These are phyloP conservation scores for Rhaphigaster nebulosa DNA, from an alignment of 2,888 invertebrate genomes.

Conservation along the genomic window DNA sequence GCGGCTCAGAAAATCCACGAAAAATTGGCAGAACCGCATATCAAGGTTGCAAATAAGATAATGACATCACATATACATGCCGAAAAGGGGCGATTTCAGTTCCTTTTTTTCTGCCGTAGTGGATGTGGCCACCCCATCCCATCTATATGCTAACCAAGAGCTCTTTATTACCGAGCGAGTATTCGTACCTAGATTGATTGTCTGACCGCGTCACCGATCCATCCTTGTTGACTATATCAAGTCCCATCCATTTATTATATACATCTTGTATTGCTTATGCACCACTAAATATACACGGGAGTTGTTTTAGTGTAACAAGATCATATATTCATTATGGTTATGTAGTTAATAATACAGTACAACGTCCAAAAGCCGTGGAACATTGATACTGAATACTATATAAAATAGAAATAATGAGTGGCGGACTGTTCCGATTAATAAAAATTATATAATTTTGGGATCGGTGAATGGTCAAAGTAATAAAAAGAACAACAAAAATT, in stretches of 20 bases:
- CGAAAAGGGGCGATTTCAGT: neutral
- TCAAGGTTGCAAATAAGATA: neutral
- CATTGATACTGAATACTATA: too few species aligned
- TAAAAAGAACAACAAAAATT: too few species aligned
- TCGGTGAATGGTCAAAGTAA: too few species aligned
- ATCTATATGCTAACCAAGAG: constrained; percentile 20
- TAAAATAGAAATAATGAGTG: too few species aligned
- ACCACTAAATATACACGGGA: neutral
- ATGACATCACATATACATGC: constrained; percentile 16
- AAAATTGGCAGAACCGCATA: neutral
- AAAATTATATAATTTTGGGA: too few species aligned
- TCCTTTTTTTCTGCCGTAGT: neutral
- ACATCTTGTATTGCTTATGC: neutral
- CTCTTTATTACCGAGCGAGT: neutral
- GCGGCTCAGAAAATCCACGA: neutral
- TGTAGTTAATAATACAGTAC: neutral
- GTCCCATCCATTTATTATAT: neutral
- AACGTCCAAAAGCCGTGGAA: too few species aligned
- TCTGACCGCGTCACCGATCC: neutral
- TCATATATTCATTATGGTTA: neutral
- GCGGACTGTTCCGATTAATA: too few species aligned
- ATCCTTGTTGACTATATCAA: neutral
- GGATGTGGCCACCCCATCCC: neutral
- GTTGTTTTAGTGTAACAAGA: neutral
- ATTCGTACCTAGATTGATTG: constrained; percentile 34